These are phyloP conservation scores for Teinopalpus imperialis DNA, from an alignment of 2,888 invertebrate genomes.

Conservation along the genomic window DNA sequence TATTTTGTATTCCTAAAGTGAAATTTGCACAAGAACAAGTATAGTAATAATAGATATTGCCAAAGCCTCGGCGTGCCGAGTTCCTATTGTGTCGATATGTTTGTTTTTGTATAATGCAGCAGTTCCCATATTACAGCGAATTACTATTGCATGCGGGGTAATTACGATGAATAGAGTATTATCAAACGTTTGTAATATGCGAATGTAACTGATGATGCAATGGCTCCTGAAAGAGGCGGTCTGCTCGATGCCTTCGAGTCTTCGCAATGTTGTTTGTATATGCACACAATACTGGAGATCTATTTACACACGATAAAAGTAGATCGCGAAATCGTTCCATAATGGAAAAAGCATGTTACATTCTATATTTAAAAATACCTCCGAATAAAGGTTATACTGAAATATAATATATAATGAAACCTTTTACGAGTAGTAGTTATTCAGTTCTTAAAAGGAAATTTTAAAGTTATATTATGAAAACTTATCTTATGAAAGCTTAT, in stretches of 20 bases:
- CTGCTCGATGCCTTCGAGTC: neutral
- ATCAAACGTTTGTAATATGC: constrained; percentile 48
- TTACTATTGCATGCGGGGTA: constrained; percentile 43
- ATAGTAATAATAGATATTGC: constrained; percentile 6
- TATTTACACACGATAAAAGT: constrained; percentile 1
- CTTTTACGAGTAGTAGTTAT: too few relatives aligned
- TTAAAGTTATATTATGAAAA: too few relatives aligned
- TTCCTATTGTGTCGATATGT: constrained; percentile 59
- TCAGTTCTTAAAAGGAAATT: too few relatives aligned
- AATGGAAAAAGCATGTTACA: too few relatives aligned
- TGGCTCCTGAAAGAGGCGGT: constrained; percentile 8
- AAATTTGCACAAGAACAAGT: constrained; percentile 10
- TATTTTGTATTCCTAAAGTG: too few relatives aligned
- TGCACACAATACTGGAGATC: neutral
- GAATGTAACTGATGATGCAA: constrained; percentile 17
- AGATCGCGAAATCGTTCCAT: neutral
- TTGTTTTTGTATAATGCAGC: constrained; percentile 42
- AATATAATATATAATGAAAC: too few relatives aligned
- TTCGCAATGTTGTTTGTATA: constrained; percentile 8
- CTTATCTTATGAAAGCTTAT: too few relatives aligned
- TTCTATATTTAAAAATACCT: too few relatives aligned
- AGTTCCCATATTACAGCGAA: constrained; percentile 55
- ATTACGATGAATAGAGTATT: constrained; percentile 61
- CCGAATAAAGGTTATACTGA: too few relatives aligned
- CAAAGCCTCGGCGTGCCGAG: constrained; percentile 32